These are phyloP conservation scores for Caenorhabditis briggsae DNA, from an alignment of 1,140 invertebrate genomes.

Conservation along the genomic window DNA sequence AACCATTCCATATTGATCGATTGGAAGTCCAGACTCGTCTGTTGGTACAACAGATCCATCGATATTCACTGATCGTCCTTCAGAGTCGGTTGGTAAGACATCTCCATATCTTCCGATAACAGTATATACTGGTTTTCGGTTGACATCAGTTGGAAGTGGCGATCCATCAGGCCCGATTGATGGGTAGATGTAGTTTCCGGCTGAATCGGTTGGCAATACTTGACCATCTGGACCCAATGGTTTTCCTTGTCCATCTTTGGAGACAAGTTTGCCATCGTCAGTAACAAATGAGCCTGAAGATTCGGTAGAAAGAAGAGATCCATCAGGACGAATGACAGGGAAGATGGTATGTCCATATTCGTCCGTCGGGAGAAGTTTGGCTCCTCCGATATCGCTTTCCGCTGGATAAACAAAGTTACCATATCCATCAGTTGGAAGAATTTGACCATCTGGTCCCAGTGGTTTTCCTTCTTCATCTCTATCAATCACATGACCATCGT, in stretches of 20 bases:
- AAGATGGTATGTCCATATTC: constrained; percentile 25
- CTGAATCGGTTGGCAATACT: constrained; percentile 63
- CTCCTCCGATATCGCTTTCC: constrained; percentile 8
- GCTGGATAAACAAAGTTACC: constrained; percentile 61
- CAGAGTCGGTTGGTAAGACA: constrained; percentile 38
- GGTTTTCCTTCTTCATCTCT: constrained; percentile 58
- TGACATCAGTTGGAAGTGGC: constrained; percentile 59
- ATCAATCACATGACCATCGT: constrained; percentile 35
- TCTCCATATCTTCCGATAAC: constrained; percentile 57
- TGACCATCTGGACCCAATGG: constrained; percentile 60
- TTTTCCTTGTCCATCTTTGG: constrained; percentile 56
- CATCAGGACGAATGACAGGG: constrained; percentile 56
- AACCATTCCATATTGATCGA: constrained; percentile 56
- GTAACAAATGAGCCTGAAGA: constrained; percentile 45
- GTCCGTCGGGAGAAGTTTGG: constrained; percentile 58
- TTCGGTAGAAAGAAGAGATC: constrained; percentile 61
- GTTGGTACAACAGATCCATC: constrained; percentile 58
- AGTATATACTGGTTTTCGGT: constrained; percentile 43
- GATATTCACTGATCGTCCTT: constrained; percentile 14
- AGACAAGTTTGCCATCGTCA: constrained; percentile 40
- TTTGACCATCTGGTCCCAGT: constrained; percentile 58
- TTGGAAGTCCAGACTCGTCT: constrained; percentile 57
- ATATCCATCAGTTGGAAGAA: constrained; percentile 58
- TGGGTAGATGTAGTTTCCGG: constrained; percentile 62
- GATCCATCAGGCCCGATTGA: constrained; percentile 61